Conservation (phyloP, 2,797 vertebrate genomes). For the Eleutherodactylus coqui region DNA sequence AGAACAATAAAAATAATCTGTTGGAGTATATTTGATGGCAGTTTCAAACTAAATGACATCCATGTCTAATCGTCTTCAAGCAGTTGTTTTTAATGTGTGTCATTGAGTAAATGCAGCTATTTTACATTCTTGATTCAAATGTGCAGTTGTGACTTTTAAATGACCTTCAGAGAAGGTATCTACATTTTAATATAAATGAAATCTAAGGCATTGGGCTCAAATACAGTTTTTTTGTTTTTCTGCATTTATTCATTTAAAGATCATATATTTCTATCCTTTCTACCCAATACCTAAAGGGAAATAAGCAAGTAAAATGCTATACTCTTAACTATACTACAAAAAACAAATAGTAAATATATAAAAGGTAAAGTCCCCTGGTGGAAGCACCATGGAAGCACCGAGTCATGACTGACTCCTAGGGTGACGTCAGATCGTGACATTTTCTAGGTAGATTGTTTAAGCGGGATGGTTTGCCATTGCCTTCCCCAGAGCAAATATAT, state of each 20-base stretch:
- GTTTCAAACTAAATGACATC: slow-evolving; percentile 48
- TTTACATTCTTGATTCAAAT: slow-evolving; percentile 46
- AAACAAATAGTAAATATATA: too few relatives aligned
- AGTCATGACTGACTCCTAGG: too few relatives aligned
- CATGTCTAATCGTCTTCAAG: slow-evolving; percentile 49
- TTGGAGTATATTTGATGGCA: slow-evolving; percentile 56
- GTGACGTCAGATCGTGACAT: too few relatives aligned
- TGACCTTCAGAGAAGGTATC: slow-evolving; percentile 40
- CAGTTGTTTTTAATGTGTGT: slow-evolving; percentile 58
- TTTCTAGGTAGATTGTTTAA: too few relatives aligned
- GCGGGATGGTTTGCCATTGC: too few relatives aligned
- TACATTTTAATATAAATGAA: slow-evolving; percentile 22
- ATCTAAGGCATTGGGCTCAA: neutral
- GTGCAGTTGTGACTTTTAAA: slow-evolving; percentile 41
- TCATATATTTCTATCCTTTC: neutral
- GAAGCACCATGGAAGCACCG: too few relatives aligned
- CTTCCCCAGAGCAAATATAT: too few relatives aligned
- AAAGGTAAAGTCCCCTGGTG: too few relatives aligned
- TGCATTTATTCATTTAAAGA: neutral
- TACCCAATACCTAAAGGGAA: neutral
- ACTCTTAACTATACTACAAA: too few relatives aligned
- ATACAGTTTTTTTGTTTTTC: neutral
- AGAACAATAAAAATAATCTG: slow-evolving; percentile 61
- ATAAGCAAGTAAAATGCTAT: too few relatives aligned
- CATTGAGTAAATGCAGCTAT: slow-evolving; percentile 40